Base-by-base conservation (phyloP, 2,113 vertebrate species). In the Cinclus cinclus region DNA sequence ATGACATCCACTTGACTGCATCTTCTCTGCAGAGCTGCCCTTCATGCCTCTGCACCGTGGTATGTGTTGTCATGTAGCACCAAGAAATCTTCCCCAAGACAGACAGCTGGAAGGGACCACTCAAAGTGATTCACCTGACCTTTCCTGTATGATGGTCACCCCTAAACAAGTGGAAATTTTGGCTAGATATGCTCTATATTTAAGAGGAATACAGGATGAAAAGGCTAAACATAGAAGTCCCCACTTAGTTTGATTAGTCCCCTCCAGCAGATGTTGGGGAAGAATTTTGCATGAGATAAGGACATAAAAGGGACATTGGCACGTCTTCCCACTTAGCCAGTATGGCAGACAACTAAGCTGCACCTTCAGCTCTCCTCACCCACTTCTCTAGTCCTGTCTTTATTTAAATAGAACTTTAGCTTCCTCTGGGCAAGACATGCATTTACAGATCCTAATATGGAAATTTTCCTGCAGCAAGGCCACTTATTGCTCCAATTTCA, bases 401-500 rank as follows among this genome's bases (percentile, higher is more conserved):
- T 14, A 16, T 50, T 74, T 81, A 75, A 81, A 83, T 25, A 59
- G 79, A 42, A 24, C 21, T 79, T 73, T 0, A 49, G 1, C 17
- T 89, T 90, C 55, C 50, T 90, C n/a, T 63, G 68, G 71, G 28
- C 64, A 71, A 75, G 19, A 53, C 31, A 37, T 2, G 41, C 31
- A 41, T 87, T 89, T 90, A 46, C 16, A 15, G 64, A 81, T 41
- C 24, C 39, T 53, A 21, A 70, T 41, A 81, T 24, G 60, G 64
- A 92, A 81, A 71, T 83, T 83, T 80, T 71, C 60, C 64, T 90
- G 7, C 85, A 89, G 60, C 56, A 62, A 89, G 56, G 65, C 60
- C 80, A 49, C 83, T 93, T 86, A 90, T 33, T 3, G 2, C 79
- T 96, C 60, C 69, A 62, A 30, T 90, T 87, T 92, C 56, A 90